These are phyloP conservation scores for Cinclus mexicanus DNA, from an alignment of 2,113 vertebrate genomes.

Conservation along the genomic window DNA sequence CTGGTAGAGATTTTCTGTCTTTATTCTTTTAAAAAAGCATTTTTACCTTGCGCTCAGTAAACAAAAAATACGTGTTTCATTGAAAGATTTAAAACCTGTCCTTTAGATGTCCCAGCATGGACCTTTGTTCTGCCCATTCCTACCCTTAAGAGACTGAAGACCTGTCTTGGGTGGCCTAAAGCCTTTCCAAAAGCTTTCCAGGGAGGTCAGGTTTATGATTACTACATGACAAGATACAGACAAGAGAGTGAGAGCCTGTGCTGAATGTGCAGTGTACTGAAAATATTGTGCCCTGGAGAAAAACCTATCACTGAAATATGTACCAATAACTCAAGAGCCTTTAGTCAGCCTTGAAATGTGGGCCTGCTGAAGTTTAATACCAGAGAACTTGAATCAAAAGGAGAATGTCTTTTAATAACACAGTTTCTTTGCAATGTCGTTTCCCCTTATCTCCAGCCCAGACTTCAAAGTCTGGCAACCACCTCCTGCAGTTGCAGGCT, in stretches of 20 bases:
- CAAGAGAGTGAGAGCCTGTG: neutral
- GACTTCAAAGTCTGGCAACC: constrained; percentile 45
- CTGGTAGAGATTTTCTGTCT: neutral
- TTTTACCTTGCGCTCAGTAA: constrained; percentile 5
- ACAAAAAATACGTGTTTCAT: accelerated
- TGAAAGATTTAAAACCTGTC: neutral
- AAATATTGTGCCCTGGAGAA: constrained; percentile 41
- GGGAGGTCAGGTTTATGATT: constrained; percentile 26
- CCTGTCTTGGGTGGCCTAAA: neutral
- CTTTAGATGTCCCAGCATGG: neutral
- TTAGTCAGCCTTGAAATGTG: constrained; percentile 33
- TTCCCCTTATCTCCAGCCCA: constrained; percentile 32
- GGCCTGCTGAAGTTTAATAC: constrained; percentile 21
- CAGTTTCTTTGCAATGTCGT: neutral
- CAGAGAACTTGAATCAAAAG: constrained; percentile 29
- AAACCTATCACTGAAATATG: constrained; percentile 4
- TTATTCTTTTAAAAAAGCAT: neutral
- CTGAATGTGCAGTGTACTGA: neutral
- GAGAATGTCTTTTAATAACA: constrained; percentile 32
- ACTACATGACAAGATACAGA: constrained; percentile 15
- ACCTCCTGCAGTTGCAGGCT: constrained; percentile 28
- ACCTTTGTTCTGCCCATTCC: neutral
- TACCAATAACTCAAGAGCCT: constrained; percentile 51
- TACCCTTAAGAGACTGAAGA: neutral
- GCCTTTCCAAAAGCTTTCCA: constrained; percentile 1